Base-by-base conservation (phyloP, 2,113 vertebrate species). In the Chitala chitala region DNA sequence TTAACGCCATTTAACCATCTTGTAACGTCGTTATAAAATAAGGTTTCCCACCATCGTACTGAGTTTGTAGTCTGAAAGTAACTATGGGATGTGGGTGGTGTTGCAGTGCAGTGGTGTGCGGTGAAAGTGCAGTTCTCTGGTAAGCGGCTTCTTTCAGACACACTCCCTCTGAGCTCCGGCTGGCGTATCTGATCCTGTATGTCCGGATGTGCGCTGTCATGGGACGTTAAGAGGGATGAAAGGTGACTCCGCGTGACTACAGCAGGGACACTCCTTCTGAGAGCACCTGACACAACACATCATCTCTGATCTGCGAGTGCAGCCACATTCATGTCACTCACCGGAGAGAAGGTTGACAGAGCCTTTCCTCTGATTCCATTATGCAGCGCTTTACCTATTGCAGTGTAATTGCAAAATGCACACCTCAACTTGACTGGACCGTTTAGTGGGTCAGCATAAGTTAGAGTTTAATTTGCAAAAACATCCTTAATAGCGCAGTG, bases 281-380 rank as follows among this genome's bases (percentile, higher is more conserved):
- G 58, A 29, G 38, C 58, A 33, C 58, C 58, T 36, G 58, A 61
- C 38, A 61, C 58, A 61, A 61, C 58, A 61, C 31, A 59, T 59
- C 33, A 59, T 59, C n/a, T 17, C 58, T 38, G 38, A 61, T 61
- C 58, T 61, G 9, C 31, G 38, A 61, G 38, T 36, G 58, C 31
- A 61, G 31, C 26, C 3, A 7, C 29, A 10, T 33, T 63, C 33
- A 63, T 63, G 59, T 20, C 33, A 63, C 31, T 59, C 26, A 31
- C 56, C 26, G 56, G 33, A 59, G 56, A 24, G 26, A 59, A 24
- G 15, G 36, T 63, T 63, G 59, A 38, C 38, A 63, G 38, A 63
- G 38, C 33, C 59, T 33, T 63, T 38, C 33, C 33, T n/a, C 59
- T n/a, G n/a, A n/a, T 63, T 63, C 31, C 59, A 15, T 20, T 38